Evolutionary conservation across 2,113 vertebrate species (phyloP), one percentile per base, ranked within the genome.

Genomic region (Candoia aspera): DNA sequence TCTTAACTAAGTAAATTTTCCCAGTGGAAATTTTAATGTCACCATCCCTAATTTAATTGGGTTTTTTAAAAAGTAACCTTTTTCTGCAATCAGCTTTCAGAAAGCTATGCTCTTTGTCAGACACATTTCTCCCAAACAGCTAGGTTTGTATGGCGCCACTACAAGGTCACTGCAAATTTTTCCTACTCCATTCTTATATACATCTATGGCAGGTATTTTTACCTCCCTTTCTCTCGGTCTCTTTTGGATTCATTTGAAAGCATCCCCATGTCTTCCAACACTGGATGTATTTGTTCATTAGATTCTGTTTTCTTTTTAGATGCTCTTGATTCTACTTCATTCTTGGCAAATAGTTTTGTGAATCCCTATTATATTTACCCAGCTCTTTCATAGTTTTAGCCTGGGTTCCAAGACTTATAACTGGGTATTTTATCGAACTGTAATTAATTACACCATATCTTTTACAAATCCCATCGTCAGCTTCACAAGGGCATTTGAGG

Each of bases 401-500:
- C 33, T 62, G 29, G 19, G 15, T 24, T 85, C 58, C 58, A 53
- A 62, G 55, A 49, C 58, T n/a, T 26, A 84, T 4, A 90, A 90
- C 62, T 54, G 64, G 53, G 73, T 24, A 59, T 60, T 46, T 46
- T 62, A 85, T 86, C 57, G 24, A 26, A 17, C 58, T 85, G 58
- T n/a, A 62, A 91, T 85, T 86, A 91, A 86, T 91, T 86, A 59
- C 10, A 68, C 58, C 3, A 64, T 13, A 64, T 85, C 84, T 64
- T 86, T 49, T 54, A 24, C n/a, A 15, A 86, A 64, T 64, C 84
- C 84, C 58, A 86, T 37, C 86, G 90, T 86, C 19, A 86, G 26
- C 58, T 64, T 64, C 84, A 86, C 59, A 91, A 86, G 84, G 90
- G 84, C 59, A 55, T 86, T 91, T 1, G 46, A 86, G 84, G 90